Base-by-base conservation (phyloP, 2,113 vertebrate species). In the Silurus meridionalis region DNA sequence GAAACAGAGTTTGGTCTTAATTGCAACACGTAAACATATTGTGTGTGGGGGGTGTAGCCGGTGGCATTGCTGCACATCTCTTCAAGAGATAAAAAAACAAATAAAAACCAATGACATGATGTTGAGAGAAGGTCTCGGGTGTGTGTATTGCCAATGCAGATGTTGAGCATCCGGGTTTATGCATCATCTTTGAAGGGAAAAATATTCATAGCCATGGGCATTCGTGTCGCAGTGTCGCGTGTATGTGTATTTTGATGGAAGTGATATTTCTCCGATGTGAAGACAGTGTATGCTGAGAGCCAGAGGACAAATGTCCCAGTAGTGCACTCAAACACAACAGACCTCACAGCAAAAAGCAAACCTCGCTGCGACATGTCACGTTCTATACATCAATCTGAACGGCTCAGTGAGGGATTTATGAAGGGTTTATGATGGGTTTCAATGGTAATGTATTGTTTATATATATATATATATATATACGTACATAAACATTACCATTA, bases 21-120 rank as follows among this genome's bases (percentile, higher is more conserved):
- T 91, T 93, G 91, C 90, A 92, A 92, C 91, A 91, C 89, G 92
- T 88, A 79, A 90, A 91, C 84, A 90, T 88, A 88, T 37, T 37
- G 28, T 37, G 28, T 37, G 2, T 37, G 58, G 64, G 25, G n/a
- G 17, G 14, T 0, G 10, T 89, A 86, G 88, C 90, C 90, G 86
- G 90, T 81, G 92, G 93, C 81, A 89, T 90, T 86, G 89, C 66
- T 80, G 21, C 71, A 82, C 89, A 86, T 91, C 88, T 92, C 87
- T 90, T 90, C 82, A 87, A 86, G 88, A 88, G 61, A 89, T 69
- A 88, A 72, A 82, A 7, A 66, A 66, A 63, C 15, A 60, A 0
- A 55, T 21, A 86, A 60, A 85, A 37, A 37, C 37, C 67, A 67
- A 28, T 82, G 87, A 83, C 87, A 87, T 55, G 75, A 63, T 61